A percentile compares a stretch with the other conserved stretches of the same genome.
Evolutionary conservation across 2,113 vertebrate species (phyloP).

Genomic region (Bubalus kerabau): DNA sequence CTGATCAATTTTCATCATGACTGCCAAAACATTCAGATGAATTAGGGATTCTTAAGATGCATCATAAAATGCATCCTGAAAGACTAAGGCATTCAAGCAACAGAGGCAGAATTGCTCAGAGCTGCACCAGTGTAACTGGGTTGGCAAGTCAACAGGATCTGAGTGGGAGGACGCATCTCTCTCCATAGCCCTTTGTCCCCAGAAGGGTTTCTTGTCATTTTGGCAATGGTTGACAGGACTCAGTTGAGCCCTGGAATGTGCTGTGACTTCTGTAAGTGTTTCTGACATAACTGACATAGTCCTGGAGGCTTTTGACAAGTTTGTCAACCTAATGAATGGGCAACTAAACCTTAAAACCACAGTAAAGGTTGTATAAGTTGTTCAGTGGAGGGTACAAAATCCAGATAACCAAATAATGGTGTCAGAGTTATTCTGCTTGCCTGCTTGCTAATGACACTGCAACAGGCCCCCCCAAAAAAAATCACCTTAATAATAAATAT

Average conservation of each 20-base stretch:
- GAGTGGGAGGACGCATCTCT: constrained; percentile 3
- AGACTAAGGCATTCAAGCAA: not conserved
- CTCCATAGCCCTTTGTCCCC: constrained; percentile 59
- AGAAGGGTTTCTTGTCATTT: constrained; percentile 74
- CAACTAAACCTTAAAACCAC: constrained; percentile 71
- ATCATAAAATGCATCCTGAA: not conserved
- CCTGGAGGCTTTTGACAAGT: constrained; percentile 80
- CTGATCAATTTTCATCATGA: not conserved
- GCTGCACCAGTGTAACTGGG: not conserved
- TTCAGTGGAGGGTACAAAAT: constrained; percentile 58
- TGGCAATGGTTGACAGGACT: constrained; percentile 72
- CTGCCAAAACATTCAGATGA: not conserved
- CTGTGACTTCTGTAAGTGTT: constrained; percentile 74
- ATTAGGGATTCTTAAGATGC: not conserved
- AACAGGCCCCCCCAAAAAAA: not conserved
- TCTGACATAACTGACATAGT: constrained; percentile 77
- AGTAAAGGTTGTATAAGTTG: constrained; percentile 64
- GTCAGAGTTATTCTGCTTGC: constrained; percentile 54
- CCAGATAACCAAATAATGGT: constrained; percentile 45
- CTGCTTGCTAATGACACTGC: not conserved
- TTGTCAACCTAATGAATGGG: constrained; percentile 80
- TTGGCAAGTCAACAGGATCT: constrained; percentile 32
- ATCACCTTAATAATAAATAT: not conserved
- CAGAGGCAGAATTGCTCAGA: not conserved
- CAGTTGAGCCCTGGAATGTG: constrained; percentile 69